These are phyloP conservation scores for Eilema caniola DNA, from an alignment of 2,888 invertebrate species.

Conservation along the genomic window DNA sequence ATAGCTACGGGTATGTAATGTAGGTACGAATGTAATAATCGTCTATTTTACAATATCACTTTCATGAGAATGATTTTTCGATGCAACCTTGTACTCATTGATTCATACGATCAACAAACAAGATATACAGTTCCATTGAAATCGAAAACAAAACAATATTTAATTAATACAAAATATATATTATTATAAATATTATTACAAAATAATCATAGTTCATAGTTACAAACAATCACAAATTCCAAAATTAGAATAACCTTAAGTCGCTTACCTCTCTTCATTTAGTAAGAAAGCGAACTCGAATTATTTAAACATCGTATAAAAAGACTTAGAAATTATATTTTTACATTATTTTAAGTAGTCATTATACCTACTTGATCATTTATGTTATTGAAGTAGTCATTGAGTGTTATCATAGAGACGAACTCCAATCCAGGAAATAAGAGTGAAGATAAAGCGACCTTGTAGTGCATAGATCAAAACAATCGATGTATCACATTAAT, in stretches of 20 bases:
- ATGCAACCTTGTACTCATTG: slow-evolving; percentile 40
- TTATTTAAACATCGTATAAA: not conserved
- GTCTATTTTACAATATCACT: slow-evolving; percentile 42
- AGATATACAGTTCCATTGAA: slow-evolving; percentile 29
- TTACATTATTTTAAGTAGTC: not conserved
- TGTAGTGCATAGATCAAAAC: slow-evolving; percentile 47
- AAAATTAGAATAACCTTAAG: not conserved
- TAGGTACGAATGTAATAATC: slow-evolving; percentile 21
- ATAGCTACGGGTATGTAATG: slow-evolving; percentile 47
- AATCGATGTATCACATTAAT: slow-evolving; percentile 40
- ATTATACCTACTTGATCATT: not conserved
- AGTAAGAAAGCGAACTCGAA: not conserved
- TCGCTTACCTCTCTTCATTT: not conserved
- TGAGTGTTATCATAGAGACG: slow-evolving; percentile 13
- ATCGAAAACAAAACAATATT: slow-evolving; percentile 31
- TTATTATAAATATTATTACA: too few species aligned
- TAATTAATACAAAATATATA: not conserved
- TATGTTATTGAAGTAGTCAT: not conserved
- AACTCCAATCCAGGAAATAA: slow-evolving; percentile 33
- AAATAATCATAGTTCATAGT: too few species aligned
- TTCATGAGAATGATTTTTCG: slow-evolving; percentile 36
- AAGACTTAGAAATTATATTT: not conserved
- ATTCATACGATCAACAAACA: slow-evolving; percentile 26
- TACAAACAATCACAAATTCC: not conserved
- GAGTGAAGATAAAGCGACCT: slow-evolving; percentile 37